Percentiles rank a stretch among this genome's conserved stretches.
Conservation (phyloP, 2,797 vertebrate genomes). For the Pteropus rufus region DNA sequence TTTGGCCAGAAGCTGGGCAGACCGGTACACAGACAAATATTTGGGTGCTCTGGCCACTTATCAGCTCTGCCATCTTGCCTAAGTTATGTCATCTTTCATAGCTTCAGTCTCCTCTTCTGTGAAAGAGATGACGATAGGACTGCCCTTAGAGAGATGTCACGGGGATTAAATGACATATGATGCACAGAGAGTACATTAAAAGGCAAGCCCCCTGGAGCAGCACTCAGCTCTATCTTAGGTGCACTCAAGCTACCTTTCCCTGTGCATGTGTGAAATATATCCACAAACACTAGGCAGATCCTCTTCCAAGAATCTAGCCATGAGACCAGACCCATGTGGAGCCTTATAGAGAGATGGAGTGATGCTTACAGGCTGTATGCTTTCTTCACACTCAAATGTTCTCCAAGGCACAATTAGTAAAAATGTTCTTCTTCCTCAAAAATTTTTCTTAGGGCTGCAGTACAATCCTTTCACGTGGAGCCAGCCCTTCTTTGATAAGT, state of each 20-base stretch:
- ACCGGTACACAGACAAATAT: neutral
- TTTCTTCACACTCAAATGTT: slow-evolving; percentile 50
- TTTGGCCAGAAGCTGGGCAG: neutral
- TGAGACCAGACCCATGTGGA: slow-evolving; percentile 22
- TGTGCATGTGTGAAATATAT: neutral
- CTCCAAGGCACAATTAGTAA: slow-evolving; percentile 45
- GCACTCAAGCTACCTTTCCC: neutral
- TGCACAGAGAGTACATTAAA: accelerated
- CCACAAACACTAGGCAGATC: slow-evolving; percentile 25
- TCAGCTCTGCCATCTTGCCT: neutral
- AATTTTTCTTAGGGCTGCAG: slow-evolving; percentile 55
- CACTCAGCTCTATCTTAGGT: neutral
- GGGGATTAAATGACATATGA: neutral
- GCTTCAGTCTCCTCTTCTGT: neutral
- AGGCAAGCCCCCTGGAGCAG: accelerated
- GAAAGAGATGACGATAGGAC: neutral
- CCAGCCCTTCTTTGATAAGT: slow-evolving; percentile 33
- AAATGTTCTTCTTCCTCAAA: slow-evolving; percentile 57
- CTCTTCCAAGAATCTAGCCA: slow-evolving; percentile 54
- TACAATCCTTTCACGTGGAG: neutral
- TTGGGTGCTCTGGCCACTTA: accelerated
- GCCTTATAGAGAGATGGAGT: slow-evolving; percentile 61
- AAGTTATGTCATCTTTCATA: neutral
- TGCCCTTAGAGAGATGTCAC: neutral
- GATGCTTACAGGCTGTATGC: slow-evolving; percentile 3